Evolutionary conservation across 2,113 vertebrate species (phyloP), one percentile per base, ranked within the genome.

Genomic region (Hystrix cristata): DNA sequence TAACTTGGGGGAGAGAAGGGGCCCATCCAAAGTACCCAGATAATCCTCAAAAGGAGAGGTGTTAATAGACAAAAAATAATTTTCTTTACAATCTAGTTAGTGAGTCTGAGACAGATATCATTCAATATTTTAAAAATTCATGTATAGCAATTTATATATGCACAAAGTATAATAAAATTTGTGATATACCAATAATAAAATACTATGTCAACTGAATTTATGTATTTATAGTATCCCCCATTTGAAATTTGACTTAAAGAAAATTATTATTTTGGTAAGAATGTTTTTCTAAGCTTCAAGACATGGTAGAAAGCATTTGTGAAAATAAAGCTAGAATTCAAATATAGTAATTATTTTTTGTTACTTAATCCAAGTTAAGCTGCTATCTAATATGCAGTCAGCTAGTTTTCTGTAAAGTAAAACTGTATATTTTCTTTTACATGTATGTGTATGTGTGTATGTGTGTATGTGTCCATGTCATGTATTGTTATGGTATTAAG

Each of bases 171-270:
- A 27, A 1, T 53, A 90, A 92, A 95, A 69, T 55, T 34, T 57
- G 78, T 72, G 78, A 6, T 74, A 16, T 0, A 21, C 5, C 21
- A 76, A 27, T 76, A 95, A 15, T 59, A 93, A 87, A 93, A 71
- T 57, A 90, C 43, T 74, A 60, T 80, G 46, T 83, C 23, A 53
- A 1, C 87, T 74, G 11, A 72, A 78, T 72, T 67, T 18, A 84
- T 76, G 92, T 74, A 76, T 71, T 48, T 94, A 51, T 74, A 93
- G n/a, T 69, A 4, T 80, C 18, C 16, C 0, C 67, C 76, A 93
- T 76, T 95, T 91, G 25, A 96, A 85, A 71, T 85, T 60, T 69
- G 25, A 78, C 34, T 29, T 51, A 72, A 78, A 95, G 19, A 79
- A 64, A 91, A 94, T 23, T 25, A 78, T 59, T 90, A 87, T n/a